A percentile compares a stretch with the other conserved stretches of the same genome.
These are phyloP conservation scores for Chondrosia reniformis DNA, from an alignment of 37 sponge, comb jelly and placozoan species.

Conservation along the genomic window DNA sequence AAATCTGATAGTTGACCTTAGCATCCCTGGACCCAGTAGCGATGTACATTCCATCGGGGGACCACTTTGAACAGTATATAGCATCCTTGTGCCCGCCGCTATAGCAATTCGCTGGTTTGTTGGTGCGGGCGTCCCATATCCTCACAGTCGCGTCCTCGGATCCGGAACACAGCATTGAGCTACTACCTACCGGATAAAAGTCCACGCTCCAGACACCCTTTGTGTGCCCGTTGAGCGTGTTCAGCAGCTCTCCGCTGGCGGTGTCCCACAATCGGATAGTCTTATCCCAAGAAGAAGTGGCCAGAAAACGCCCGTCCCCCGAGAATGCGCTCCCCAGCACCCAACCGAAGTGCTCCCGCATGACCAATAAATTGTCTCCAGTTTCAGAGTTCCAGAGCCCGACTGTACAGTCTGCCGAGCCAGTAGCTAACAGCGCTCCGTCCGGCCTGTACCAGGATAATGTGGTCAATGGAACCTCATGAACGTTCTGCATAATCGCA, in stretches of 20 bases:
- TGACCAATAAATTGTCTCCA: constrained; percentile 35
- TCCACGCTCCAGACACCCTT: constrained; percentile 74
- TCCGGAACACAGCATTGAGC: constrained; percentile 52
- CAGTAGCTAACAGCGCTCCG: constrained; percentile 61
- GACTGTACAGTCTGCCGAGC: constrained; percentile 74
- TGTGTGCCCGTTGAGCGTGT: constrained; percentile 59
- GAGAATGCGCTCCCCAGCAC: constrained; percentile 68
- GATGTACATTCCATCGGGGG: constrained; percentile 66
- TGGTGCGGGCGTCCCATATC: constrained; percentile 74
- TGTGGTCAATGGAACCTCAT: constrained; percentile 62
- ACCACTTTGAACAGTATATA: constrained; percentile 70
- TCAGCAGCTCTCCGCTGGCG: constrained; percentile 42
- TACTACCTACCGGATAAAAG: constrained; percentile 61
- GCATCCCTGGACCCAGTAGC: constrained; percentile 71
- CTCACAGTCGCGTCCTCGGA: constrained; percentile 64
- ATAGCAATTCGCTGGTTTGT: constrained; percentile 20
- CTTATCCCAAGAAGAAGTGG: constrained; percentile 88
- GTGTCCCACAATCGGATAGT: constrained; percentile 82
- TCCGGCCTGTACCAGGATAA: constrained; percentile 63
- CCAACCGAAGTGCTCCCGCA: constrained; percentile 72
- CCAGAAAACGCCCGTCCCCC: constrained; percentile 43
- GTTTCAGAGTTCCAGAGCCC: constrained; percentile 64
- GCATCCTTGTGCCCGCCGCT: constrained; percentile 55
- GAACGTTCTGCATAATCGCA: constrained; percentile 49
- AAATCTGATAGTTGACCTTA: too few species aligned